Percentiles rank a stretch among this genome's conserved stretches.
phyloP scores from a whole-genome alignment of 2,113 vertebrate genomes.

The Oophaga pumilio region DNA sequence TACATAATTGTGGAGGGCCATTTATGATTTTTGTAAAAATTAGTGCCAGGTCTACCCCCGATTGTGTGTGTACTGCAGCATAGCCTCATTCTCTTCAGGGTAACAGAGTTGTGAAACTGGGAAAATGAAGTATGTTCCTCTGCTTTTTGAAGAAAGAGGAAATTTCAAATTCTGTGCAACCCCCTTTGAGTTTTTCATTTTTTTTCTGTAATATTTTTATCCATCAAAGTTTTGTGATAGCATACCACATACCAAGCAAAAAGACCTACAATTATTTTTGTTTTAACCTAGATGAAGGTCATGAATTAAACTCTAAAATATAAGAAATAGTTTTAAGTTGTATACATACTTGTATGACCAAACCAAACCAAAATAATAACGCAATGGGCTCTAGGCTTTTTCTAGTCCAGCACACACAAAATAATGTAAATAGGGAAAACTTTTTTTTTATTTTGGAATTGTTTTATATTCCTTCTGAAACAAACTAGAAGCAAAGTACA shows the following conservation, averaged over 20 bases:
- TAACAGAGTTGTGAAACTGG: neutral
- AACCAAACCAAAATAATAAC: neutral
- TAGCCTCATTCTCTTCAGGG: neutral
- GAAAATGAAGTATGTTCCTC: neutral
- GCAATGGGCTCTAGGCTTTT: neutral
- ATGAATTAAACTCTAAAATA: neutral
- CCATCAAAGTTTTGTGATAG: neutral
- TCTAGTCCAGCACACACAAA: neutral
- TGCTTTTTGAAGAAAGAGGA: no score
- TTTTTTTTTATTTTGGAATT: neutral
- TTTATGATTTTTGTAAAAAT: neutral
- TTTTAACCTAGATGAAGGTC: neutral
- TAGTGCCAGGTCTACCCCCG: neutral
- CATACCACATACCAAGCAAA: neutral
- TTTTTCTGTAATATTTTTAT: neutral
- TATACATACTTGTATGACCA: no score
- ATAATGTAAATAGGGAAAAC: neutral
- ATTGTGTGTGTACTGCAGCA: neutral
- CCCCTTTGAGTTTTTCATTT: neutral
- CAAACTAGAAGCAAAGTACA: neutral
- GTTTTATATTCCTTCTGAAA: neutral
- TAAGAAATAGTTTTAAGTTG: neutral
- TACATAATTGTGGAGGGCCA: neutral
- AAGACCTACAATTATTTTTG: neutral
- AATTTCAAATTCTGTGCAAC: neutral